Evolutionary conservation across 2,888 invertebrate genomes (phyloP), one percentile per base, ranked within the genome.

Genomic region (Chelonus formosanus): DNA sequence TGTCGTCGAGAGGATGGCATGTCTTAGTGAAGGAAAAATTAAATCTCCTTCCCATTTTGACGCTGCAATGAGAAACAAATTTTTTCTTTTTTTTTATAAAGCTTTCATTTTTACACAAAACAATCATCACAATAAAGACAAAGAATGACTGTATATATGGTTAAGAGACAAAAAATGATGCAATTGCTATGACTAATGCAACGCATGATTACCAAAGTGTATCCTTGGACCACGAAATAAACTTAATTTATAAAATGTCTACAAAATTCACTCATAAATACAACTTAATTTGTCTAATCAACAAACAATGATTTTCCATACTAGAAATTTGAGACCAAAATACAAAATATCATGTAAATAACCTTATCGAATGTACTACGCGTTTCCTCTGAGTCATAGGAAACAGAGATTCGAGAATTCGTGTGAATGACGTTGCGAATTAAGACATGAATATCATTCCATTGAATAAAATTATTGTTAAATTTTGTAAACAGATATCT

Each of bases 1-100:
- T 74, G 76, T 81, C 76, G 78, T 79, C 77, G 70, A 76, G 77
- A 80, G 82, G 83, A 81, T 83, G 80, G 81, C 84, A 84, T 82
- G 82, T 80, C 81, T 81, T 76, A 82, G 76, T 73, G 80, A 81
- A 80, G 82, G 82, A 83, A 76, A 80, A 79, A 75, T 78, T 75
- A 70, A 80, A 76, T 79, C 78, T 81, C 80, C 84, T 84, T 84
- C 81, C 83, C 84, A 84, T 84, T 81, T 84, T 84, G 84, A 82
- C 81, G 73, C 84, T 84, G 76, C 65, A 73, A 73, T 47, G 8
- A 35, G n/a, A 32, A 52, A n/a, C 20, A 5, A 44, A 61, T n/a
- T n/a, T 20, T 47, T 48, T 34, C 2, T 20, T 20, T 53, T 53
- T 32, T 40, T 40, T 40, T 40, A 40, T 1, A 2, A 20, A 20